Conservation (phyloP, 37 sponge, comb jelly and placozoan species). For the Spongia lamella region DNA sequence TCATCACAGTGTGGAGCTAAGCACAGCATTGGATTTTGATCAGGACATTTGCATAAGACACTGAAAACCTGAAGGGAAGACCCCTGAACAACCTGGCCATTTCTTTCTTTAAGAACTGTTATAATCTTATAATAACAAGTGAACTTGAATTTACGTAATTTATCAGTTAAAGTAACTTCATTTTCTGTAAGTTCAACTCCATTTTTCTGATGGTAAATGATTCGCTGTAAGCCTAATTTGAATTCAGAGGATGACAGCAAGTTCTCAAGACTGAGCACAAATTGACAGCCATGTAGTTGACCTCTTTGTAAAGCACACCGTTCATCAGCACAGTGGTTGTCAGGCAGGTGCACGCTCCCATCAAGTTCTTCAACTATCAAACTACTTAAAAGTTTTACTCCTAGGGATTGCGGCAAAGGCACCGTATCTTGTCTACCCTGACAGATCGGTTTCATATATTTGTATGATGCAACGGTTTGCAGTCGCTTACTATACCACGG, state of each 20-base stretch:
- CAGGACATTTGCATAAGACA: not conserved
- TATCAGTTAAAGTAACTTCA: not conserved
- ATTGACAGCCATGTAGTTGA: not conserved
- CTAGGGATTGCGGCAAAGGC: conserved; percentile 30
- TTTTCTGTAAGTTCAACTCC: not conserved
- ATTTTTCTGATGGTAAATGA: conserved; percentile 21
- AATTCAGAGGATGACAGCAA: conserved; percentile 16
- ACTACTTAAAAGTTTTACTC: conserved; percentile 28
- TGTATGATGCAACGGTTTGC: not conserved
- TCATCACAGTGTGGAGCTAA: conserved; percentile 30
- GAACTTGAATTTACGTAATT: not conserved
- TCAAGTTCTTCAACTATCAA: conserved; percentile 40
- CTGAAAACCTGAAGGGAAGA: not conserved
- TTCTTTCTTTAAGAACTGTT: conserved; percentile 6
- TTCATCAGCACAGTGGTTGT: conserved; percentile 35
- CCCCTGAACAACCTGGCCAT: conserved; percentile 8
- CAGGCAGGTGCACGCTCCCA: not conserved
- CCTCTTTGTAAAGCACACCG: conserved; percentile 3
- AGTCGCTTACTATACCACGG: conserved; percentile 39
- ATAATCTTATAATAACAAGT: conserved; percentile 4
- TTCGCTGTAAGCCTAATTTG: conserved; percentile 19
- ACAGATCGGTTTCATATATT: conserved; percentile 13
- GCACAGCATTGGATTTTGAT: not conserved
- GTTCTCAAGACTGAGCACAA: not conserved
- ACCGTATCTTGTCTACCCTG: conserved; percentile 16